Evolutionary conservation across 30 jellyfish, hydroid and myxozoan species (phyloP).

Genomic region (Aurelia coerulea): DNA sequence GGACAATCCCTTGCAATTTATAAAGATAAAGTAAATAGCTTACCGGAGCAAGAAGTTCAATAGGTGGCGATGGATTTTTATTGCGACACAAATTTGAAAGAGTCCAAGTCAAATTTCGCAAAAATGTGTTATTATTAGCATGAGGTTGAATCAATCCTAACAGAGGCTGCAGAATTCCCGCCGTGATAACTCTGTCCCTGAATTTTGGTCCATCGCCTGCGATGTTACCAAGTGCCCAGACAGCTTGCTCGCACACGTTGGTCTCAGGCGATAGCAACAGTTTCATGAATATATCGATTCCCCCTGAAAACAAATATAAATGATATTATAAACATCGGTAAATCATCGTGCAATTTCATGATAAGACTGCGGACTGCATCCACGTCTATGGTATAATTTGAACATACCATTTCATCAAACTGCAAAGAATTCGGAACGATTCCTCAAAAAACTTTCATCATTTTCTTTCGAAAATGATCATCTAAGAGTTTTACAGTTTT

Average conservation of each 20-base stretch:
- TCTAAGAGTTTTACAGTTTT: too few relatives aligned
- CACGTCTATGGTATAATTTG: too few relatives aligned
- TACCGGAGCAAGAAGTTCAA: conserved; percentile 74
- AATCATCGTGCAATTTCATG: not conserved
- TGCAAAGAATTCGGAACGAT: too few relatives aligned
- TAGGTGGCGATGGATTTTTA: conserved; percentile 95
- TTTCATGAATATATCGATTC: conserved; percentile 75
- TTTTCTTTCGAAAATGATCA: too few relatives aligned
- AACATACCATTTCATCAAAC: too few relatives aligned
- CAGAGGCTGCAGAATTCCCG: conserved; percentile 88
- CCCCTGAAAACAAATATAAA: conserved; percentile 68
- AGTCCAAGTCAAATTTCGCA: conserved; percentile 96
- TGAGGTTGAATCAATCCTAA: conserved; percentile 78
- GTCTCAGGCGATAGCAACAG: conserved; percentile 77
- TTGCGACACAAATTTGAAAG: conserved; percentile 96
- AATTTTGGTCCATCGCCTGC: conserved; percentile 99
- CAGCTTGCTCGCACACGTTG: conserved; percentile 97
- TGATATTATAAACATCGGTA: not conserved
- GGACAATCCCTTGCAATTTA: too few relatives aligned
- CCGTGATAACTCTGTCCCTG: conserved; percentile 84
- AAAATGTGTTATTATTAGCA: conserved; percentile 77
- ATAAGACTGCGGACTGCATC: not conserved
- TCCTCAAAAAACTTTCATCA: too few relatives aligned
- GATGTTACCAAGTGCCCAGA: conserved; percentile 99
- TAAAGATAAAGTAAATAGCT: not conserved